phyloP scores from a whole-genome alignment of 2,797 vertebrate species.

The Crax fasciolata region DNA sequence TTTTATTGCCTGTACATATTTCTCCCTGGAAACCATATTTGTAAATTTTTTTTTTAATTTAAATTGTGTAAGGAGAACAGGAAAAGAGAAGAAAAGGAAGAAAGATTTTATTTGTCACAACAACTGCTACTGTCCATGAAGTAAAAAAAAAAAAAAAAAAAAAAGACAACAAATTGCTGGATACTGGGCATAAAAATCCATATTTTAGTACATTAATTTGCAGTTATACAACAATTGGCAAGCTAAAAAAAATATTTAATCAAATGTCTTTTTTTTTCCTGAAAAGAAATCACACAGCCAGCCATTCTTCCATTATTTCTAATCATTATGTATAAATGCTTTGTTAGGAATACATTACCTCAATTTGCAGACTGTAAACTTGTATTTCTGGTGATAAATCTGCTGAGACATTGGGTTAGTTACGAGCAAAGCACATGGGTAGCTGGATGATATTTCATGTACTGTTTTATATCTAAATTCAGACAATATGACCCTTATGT shows the following conservation, averaged over 20 bases:
- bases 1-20: neutral
- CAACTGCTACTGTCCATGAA: neutral
- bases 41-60: neutral
- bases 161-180: neutral
- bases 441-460: slow-evolving; percentile 17
- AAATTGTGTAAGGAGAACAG: neutral
- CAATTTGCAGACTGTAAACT: slow-evolving; percentile 36
- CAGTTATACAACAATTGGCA: neutral
- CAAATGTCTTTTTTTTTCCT: neutral
- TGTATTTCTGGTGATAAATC: slow-evolving; percentile 51
- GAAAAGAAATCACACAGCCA: neutral
- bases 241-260: neutral
- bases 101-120: slow-evolving; percentile 29
- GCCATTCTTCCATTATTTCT: neutral
- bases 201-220: neutral
- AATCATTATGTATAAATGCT: neutral
- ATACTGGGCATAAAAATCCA: neutral
- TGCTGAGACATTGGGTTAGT: slow-evolving; percentile 34
- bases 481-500: slow-evolving; percentile 24
- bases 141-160: neutral
- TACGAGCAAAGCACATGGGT: neutral
- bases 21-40: neutral
- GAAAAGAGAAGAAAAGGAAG: neutral
- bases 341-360: neutral
- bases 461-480: slow-evolving; percentile 5